Evolutionary conservation across 2,797 vertebrate species (phyloP), one percentile per base, ranked within the genome.

Genomic region (Neoniphon sammara): DNA sequence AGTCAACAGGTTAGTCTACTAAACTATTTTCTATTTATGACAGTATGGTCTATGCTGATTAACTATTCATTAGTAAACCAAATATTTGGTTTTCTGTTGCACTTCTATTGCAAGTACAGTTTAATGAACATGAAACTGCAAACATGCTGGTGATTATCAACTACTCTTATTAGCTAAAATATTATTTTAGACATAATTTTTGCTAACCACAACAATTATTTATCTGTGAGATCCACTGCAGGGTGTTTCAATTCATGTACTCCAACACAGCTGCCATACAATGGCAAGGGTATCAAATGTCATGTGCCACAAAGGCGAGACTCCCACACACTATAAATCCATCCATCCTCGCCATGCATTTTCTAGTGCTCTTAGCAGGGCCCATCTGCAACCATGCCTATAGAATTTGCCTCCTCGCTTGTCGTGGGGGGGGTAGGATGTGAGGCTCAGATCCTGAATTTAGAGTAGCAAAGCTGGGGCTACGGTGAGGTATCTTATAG

Each of bases 401-500:
- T 30, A 71, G 49, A 76, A 34, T 46, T 2, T 60, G 30, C 36
- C 42, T 54, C 44, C 21, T 31, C 39, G 21, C 70, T 58, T 60
- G 59, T 55, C 62, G 55, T 30, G n/a, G 69, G 67, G 60, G 47
- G 65, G 62, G 68, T 42, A 39, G 54, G 64, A 73, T 74, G 73
- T 56, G 61, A 68, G 67, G 65, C 47, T 77, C 50, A 39, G 49
- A 55, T 80, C 70, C 64, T 30, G 61, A 82, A 87, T 90, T 89
- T 85, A 88, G 79, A 84, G 84, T 27, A 82, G 81, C 69, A 56
- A 49, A 63, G 80, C 80, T 50, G 68, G 82, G 56, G 75, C 71
- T 79, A 84, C 80, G 73, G 82, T 70, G 73, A 71, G 84, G 80
- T 92, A 92, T 94, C 90, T 88, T 84, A 90, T 91, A 82, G 84